Conservation (phyloP, 1,140 invertebrate genomes). For the Chelonus insularis region DNA sequence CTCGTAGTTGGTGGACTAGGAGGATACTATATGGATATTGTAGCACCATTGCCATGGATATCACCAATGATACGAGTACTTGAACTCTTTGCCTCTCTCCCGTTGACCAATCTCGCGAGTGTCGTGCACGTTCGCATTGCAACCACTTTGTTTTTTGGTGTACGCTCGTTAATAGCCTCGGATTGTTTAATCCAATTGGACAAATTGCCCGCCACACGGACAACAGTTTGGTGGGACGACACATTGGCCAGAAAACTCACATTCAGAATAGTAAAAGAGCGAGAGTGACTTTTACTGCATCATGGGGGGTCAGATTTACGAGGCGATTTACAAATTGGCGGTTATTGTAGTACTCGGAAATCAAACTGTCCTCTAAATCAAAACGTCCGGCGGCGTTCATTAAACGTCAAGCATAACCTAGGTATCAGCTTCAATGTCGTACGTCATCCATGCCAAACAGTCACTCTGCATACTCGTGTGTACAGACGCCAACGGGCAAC, state of each 20-base stretch:
- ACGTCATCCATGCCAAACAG: constrained; percentile 1
- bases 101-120: constrained; percentile 22
- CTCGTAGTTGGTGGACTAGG: too few species aligned
- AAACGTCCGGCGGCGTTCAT: constrained; percentile 56
- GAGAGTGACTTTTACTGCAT: constrained; percentile 2
- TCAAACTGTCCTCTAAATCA: constrained; percentile 60
- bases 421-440: constrained; percentile 5
- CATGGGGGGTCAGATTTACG: constrained; percentile 49
- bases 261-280: constrained; percentile 1
- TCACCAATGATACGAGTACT: too few species aligned
- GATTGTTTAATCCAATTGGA: constrained; percentile 55
- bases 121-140: constrained; percentile 7
- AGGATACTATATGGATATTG: too few species aligned
- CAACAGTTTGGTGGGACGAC: constrained; percentile 1
- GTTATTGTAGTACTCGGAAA: constrained; percentile 58
- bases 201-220: constrained; percentile 39
- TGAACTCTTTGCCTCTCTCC: not conserved
- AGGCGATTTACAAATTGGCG: constrained; percentile 61
- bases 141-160: constrained; percentile 20
- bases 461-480: not conserved
- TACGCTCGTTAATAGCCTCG: constrained; percentile 25
- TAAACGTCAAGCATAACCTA: constrained; percentile 46
- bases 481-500: not conserved
- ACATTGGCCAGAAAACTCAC: constrained; percentile 24
- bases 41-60: too few species aligned